Base-by-base conservation (phyloP, 64 coral and sea anemone species). In the Actinia tenebrosa region DNA sequence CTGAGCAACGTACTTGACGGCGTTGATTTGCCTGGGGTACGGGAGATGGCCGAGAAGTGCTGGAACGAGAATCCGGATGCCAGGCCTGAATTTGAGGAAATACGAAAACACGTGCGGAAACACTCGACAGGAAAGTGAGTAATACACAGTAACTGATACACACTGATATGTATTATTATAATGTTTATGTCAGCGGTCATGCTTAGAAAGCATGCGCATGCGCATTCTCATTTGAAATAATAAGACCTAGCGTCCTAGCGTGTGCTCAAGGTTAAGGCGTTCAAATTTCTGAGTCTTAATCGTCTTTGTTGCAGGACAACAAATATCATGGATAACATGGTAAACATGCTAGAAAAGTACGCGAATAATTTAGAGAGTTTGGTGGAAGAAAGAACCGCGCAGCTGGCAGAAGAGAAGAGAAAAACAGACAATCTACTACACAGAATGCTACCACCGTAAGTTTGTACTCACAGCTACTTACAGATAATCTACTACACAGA, bases 311-410 rank as follows among this genome's bases (percentile, higher is more conserved):
- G 22, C 47, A 99, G 96, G 56, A 87, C 88, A n/a, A 92, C 94
- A n/a, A 99, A 99, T 88, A 99, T 99, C 37, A 93, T 99, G 90
- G 96, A 99, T 44, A 99, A 99, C 77, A 99, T 99, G 96, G 93
- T 99, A 6, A 92, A 99, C 63, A 95, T 99, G 96, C 30, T 99
- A 72, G 93, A 99, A 85, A 99, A 99, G 81, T 99, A 99, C 61
- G 96, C 93, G 37, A 99, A 99, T 80, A 99, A 99, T 60, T 80
- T 99, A 37, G 96, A 99, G 84, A 92, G 94, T 20, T 78, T 99
- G 25, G 96, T 99, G 37, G 96, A 95, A 78, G 96, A 99, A 92
- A 90, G 96, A 90, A 99, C 96, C 17, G 79, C 81, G 1, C 93
- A 95, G 62, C 83, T 99, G 9, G 96, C 93, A 3, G 96, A 99